phyloP scores from a whole-genome alignment of 2,888 invertebrate genomes.

The Heliconius ismenius region DNA sequence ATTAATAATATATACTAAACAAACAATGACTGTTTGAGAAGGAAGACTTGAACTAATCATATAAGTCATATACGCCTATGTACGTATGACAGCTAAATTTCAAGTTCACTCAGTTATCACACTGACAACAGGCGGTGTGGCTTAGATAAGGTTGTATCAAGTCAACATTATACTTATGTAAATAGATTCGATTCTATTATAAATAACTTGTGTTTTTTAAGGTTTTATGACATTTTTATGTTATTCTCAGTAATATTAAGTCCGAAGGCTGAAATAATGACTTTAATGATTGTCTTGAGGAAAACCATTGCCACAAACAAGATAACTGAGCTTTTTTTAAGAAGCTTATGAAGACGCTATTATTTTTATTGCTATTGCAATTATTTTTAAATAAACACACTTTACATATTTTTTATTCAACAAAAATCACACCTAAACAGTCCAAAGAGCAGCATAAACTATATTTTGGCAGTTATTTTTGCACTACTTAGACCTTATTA shows the following conservation, averaged over 20 bases:
- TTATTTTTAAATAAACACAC: background rate
- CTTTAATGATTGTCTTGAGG: conserved; percentile 1
- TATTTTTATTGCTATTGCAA: background rate
- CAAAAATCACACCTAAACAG: no score
- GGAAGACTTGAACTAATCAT: background rate
- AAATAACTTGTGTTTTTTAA: background rate
- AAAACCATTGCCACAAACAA: background rate
- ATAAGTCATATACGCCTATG: background rate
- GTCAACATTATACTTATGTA: background rate
- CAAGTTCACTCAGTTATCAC: conserved; percentile 19
- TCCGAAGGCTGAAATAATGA: background rate
- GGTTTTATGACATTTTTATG: background rate
- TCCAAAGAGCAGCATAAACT: no score
- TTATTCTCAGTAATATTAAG: background rate
- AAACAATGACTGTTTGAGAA: background rate
- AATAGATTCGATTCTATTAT: conserved; percentile 9
- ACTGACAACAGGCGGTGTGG: background rate
- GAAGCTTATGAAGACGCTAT: background rate
- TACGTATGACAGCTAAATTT: conserved; percentile 1
- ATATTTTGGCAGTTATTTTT: no score
- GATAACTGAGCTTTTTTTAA: background rate
- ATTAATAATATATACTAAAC: background rate
- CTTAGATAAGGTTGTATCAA: conserved; percentile 11
- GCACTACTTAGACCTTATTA: no score
- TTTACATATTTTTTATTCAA: no score